Evolutionary conservation across 2,888 invertebrate genomes (phyloP), one percentile per base, ranked within the genome.

Genomic region (Parelbella ahira): DNA sequence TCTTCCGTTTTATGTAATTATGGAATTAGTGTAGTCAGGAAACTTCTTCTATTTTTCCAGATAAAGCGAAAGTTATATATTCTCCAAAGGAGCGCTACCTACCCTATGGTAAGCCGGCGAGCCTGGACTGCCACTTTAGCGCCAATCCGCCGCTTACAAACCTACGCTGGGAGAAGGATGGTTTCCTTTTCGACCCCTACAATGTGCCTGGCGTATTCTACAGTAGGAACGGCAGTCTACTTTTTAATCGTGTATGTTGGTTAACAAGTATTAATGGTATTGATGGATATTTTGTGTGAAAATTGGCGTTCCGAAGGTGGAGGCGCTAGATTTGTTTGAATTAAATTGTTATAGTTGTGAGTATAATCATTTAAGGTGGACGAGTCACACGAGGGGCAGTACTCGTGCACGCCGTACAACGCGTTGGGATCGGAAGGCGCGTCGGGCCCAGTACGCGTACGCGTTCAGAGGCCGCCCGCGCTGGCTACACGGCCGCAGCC

Each of bases 111-210:
- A 91, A 93, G 60, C 91, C 94, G 2, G 95, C 94, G 4, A 90
- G 95, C 43, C 89, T 98, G 43, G 95, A 96, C 78, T 98, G 98
- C 72, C 95, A 96, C 74, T 96, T 96, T 68, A 91, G 95, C 59
- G 94, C 97, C 2, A 97, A 97, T 86, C 98, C 97, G 7, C 95
- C 97, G 4, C 87, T 97, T 53, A 94, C 94, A 36, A 94, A 94
- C 68, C 88, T 97, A 43, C 91, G 95, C 51, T 98, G 98, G 97
- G 96, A 96, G 71, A 97, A 97, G 74, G 96, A 97, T 70, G 96
- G 95, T 8, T 93, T 96, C 58, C 90, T 95, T 0, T 97, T 94
- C 73, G 96, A 97, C 69, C 95, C 96, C 0, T 95, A 94, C 83
- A 95, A 95, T 73, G 95, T 95, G 27, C 95, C 91, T 51, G 96